phyloP scores from a whole-genome alignment of 2,888 invertebrate species.

The Napeogenes sylphis region DNA sequence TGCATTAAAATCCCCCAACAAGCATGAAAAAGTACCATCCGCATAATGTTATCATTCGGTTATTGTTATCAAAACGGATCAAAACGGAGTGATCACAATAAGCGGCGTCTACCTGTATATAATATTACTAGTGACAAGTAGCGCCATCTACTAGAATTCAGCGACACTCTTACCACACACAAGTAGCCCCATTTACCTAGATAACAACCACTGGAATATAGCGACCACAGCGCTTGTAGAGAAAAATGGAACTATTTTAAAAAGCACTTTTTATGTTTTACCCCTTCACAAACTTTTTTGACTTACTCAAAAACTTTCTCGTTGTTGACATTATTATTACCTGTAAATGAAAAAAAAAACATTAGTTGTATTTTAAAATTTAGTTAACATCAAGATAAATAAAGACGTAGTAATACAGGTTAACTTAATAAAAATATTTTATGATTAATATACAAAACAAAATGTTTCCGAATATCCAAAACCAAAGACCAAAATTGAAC shows the following conservation, averaged over 20 bases:
- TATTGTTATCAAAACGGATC: no score
- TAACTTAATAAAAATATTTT: no score
- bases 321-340: not conserved
- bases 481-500: constrained; percentile 16
- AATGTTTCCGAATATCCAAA: not conserved
- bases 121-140: not conserved
- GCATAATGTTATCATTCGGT: no score
- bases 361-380: no score
- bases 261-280: not conserved
- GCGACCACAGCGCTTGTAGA: constrained; percentile 27
- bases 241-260: constrained; percentile 14
- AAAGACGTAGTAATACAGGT: no score
- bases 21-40: no score
- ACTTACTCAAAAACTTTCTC: no score
- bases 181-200: constrained; percentile 24
- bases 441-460: no score
- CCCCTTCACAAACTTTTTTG: not conserved
- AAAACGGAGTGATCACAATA: no score
- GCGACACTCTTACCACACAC: constrained; percentile 18
- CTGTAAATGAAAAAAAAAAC: not conserved
- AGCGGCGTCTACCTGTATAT: no score
- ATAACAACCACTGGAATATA: constrained; percentile 24
- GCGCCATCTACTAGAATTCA: constrained; percentile 28
- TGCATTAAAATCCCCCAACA: no score
- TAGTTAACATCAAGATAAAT: no score